Evolutionary conservation across 2,888 invertebrate genomes (phyloP), one percentile per base, ranked within the genome.

Genomic region (Branchipolynoe longqiensis): DNA sequence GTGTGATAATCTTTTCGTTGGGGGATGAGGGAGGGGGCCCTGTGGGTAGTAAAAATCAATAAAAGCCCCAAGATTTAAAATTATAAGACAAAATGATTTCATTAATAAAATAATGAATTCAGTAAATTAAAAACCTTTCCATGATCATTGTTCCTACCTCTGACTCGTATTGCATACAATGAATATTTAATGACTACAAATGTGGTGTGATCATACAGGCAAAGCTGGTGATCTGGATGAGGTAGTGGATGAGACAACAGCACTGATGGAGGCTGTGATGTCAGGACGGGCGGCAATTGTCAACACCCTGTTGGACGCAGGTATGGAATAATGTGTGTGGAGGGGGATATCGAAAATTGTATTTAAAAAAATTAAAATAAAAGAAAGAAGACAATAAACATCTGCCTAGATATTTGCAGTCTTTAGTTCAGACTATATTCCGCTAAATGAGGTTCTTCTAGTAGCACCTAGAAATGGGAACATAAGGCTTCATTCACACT

Each of bases 261-360:
- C 78, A 0, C 78, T 78, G 48, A 31, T 78, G 31, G 78, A 78
- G 41, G 78, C 78, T 0, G 31, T 54, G 2, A 18, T 78, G 25
- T 8, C 33, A 41, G 78, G 78, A 1, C 41, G 31, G 0, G 1
- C 41, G 1, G 6, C 25, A 28, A 78, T 78, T 25, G 78, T 78
- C 48, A 41, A 1, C 8, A 25, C 48, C 25, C 78, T 78, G 1
- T 28, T 78, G 18, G 78, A 78, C 6, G 78, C 78, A 18, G 78
- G 78, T 78, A 48, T 25, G 74, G 38, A 25, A 28, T 74, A 6
- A 22, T 62, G 6, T 62, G 6, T 6, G 8, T 14, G 62, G 48
- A 8, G 18, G 48, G 8, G 8, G 8, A 48, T 48, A 48, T 48
- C 8, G 8, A 48, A 12, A 48, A 12, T 12, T 48, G 18, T 48